Percentiles rank a stretch among this genome's conserved stretches.
These are phyloP conservation scores for Centropristis striata DNA, from an alignment of 2,113 vertebrate genomes.

Conservation along the genomic window DNA sequence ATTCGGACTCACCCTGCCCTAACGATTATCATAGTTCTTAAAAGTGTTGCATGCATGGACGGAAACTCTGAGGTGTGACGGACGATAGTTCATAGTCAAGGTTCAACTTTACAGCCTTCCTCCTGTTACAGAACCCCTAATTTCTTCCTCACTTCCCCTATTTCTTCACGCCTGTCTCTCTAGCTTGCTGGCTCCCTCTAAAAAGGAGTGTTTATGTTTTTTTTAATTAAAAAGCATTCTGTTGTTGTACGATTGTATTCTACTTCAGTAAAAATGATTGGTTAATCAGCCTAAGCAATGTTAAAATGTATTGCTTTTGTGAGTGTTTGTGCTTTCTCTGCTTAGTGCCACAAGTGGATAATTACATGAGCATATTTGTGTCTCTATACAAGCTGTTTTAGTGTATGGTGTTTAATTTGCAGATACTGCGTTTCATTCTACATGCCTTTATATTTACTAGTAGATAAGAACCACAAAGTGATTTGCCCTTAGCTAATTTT, in stretches of 20 bases:
- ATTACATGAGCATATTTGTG: conserved; percentile 44
- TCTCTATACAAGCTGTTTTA: conserved; percentile 41
- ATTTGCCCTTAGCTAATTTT: conserved; percentile 74
- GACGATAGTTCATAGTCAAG: conserved; percentile 9
- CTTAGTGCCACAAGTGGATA: conserved; percentile 52
- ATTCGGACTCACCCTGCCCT: conserved; percentile 82
- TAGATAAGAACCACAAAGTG: conserved; percentile 65
- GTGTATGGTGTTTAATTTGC: conserved; percentile 54
- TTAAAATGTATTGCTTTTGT: conserved; percentile 54
- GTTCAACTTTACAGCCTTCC: conserved; percentile 20
- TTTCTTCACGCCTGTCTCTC: conserved; percentile 5
- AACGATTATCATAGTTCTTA: conserved; percentile 71
- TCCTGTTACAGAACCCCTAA: conserved; percentile 33
- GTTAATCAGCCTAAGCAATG: conserved; percentile 67
- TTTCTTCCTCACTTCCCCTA: conserved; percentile 41
- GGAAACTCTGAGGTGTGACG: conserved; percentile 38
- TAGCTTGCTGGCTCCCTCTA: conserved; percentile 26
- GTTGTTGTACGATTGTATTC: conserved; percentile 39
- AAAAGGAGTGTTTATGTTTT: conserved; percentile 62
- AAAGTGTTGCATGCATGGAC: conserved; percentile 61
- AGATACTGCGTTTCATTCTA: conserved; percentile 52
- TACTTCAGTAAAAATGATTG: conserved; percentile 66
- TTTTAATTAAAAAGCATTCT: conserved; percentile 66
- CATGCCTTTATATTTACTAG: conserved; percentile 61
- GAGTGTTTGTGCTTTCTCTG: conserved; percentile 31